phyloP scores from a whole-genome alignment of 92 coral and sea anemone species.

The Palythoa grandiflora region DNA sequence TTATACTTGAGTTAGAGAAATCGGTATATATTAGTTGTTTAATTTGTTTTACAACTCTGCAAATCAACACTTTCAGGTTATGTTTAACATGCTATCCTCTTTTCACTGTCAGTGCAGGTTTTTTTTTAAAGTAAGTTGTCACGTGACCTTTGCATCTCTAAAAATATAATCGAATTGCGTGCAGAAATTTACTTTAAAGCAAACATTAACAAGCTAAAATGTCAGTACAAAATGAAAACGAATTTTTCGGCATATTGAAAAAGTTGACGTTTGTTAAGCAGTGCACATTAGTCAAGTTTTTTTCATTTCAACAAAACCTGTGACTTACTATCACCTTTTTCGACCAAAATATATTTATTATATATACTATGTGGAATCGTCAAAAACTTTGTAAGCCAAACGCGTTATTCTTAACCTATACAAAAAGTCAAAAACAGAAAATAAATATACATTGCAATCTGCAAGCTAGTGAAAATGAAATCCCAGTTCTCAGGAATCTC shows the following conservation, averaged over 20 bases:
- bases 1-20: no score
- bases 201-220: neutral
- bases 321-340: conserved; percentile 3
- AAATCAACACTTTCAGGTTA: neutral
- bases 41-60: neutral
- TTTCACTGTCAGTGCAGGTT: neutral
- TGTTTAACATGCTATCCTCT: neutral
- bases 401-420: neutral
- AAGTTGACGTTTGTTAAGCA: neutral
- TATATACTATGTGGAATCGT: neutral
- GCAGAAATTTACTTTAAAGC: neutral
- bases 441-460: no score
- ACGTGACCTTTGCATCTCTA: neutral
- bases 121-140: neutral
- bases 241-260: conserved; percentile 5
- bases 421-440: neutral
- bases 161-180: neutral
- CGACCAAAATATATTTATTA: neutral
- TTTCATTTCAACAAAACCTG: conserved; percentile 1
- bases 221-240: neutral
- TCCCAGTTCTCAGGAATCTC: no score
- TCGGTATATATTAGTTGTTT: no score
- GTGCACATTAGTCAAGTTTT: neutral
- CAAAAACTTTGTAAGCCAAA: neutral
- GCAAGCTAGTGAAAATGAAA: no score